Evolutionary conservation across 2,113 vertebrate species (phyloP).

Genomic region (Coturnix japonica): DNA sequence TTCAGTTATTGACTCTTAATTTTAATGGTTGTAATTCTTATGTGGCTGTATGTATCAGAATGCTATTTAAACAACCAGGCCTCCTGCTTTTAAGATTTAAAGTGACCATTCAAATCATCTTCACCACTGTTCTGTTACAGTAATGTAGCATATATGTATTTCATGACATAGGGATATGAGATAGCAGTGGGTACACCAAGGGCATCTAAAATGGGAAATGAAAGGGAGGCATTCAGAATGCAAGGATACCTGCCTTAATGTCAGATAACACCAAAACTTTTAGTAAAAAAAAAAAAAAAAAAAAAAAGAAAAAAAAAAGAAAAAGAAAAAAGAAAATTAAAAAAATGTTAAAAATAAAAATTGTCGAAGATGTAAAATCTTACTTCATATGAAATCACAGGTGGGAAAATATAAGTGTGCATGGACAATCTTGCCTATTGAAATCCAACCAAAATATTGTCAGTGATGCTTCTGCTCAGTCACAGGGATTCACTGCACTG

Average conservation of each 20-base stretch:
- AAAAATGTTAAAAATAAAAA: no score
- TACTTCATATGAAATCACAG: neutral
- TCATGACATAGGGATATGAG: neutral
- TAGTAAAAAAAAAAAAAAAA: neutral
- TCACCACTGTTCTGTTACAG: neutral
- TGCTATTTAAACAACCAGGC: neutral
- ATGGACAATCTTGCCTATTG: neutral
- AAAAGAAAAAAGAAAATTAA: neutral
- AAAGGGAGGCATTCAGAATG: neutral
- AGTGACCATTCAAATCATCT: neutral
- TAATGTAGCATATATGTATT: neutral
- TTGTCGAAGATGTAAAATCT: neutral
- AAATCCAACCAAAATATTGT: neutral
- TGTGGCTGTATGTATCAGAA: neutral
- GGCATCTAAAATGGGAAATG: neutral
- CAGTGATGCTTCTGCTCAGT: neutral
- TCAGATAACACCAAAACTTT: neutral
- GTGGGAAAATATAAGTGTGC: neutral
- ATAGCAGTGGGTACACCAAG: neutral
- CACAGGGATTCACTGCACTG: neutral
- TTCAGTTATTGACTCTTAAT: conserved; percentile 14
- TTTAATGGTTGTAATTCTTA: neutral
- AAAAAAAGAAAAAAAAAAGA: no score
- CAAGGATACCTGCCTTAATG: neutral
- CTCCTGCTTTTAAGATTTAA: neutral